Evolutionary conservation across 2,888 invertebrate species (phyloP), one percentile per base, ranked within the genome.

Genomic region (Cistogaster globosa): DNA sequence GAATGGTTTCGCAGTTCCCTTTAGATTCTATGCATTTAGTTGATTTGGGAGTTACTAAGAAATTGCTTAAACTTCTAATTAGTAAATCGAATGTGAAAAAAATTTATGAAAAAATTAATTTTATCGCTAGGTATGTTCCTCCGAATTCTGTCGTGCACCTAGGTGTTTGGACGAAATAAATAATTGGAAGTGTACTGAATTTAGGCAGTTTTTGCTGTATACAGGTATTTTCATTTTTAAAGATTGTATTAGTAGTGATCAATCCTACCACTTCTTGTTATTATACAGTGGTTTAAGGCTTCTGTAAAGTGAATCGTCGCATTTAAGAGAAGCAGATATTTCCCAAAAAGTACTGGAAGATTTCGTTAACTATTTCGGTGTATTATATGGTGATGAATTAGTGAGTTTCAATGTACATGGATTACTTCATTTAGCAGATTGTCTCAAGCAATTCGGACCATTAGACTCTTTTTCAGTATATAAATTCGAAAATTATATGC

Each of bases 1-100:
- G 48, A 82, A 84, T 84, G 75, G 84, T 75, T 68, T 79, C 74
- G n/a, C 74, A 83, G 57, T 83, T 78, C 45, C 74, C 38, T 53
- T 83, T 63, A 63, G 63, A 63, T 45, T 45, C 7, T 26, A 26
- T 32, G 77, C 62, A 62, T 16, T 62, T 45, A 63, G 45, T 74
- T 32, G 83, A 83, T 48, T 67, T 78, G 20, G 83, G 83, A 63
- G 65, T 83, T 26, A 38, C 57, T 57, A 72, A 83, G 72, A 83
- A 72, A 58, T 83, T 69, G 67, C 38, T 18, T 58, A 58, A 38
- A 16, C 0, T 3, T 67, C 65, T 58, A 51, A 3, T 14, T n/a
- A n/a, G n/a, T n/a, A n/a, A n/a, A n/a, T n/a, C n/a, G n/a, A n/a
- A n/a, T n/a, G n/a, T n/a, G n/a, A 12, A 11, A 1, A 45, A 32